phyloP scores from a whole-genome alignment of 2,888 invertebrate genomes.

The Drosophila tripunctata region DNA sequence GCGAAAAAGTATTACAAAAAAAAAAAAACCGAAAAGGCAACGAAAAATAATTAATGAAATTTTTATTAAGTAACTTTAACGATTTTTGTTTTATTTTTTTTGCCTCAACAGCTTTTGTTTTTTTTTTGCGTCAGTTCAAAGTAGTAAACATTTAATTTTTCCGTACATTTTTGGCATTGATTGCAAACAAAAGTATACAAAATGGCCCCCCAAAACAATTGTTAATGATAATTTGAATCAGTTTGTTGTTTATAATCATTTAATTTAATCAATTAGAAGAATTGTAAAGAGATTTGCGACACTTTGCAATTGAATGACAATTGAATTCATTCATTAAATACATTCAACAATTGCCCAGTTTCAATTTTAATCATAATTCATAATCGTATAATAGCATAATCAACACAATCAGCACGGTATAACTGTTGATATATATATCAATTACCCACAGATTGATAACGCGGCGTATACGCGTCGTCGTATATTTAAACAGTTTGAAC shows the following conservation, averaged over 20 bases:
- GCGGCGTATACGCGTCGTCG: slow-evolving; percentile 40
- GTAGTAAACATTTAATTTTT: slow-evolving; percentile 12
- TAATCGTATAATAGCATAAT: slow-evolving; percentile 61
- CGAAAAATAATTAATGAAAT: background rate
- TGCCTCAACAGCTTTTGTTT: slow-evolving; percentile 4
- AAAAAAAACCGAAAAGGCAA: background rate
- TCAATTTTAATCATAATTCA: slow-evolving; percentile 57
- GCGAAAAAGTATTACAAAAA: slow-evolving; percentile 7
- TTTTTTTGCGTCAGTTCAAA: slow-evolving; percentile 22
- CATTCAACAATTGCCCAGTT: slow-evolving; percentile 18
- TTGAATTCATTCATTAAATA: slow-evolving; percentile 34
- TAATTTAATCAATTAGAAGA: slow-evolving; percentile 20
- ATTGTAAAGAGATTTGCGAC: slow-evolving; percentile 38
- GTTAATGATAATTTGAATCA: slow-evolving; percentile 46
- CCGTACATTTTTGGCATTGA: slow-evolving; percentile 23
- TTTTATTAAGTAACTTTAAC: slow-evolving; percentile 9
- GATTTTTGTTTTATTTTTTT: slow-evolving; percentile 21
- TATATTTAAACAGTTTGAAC: slow-evolving; percentile 11
- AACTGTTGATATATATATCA: slow-evolving; percentile 50
- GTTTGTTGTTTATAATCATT: slow-evolving; percentile 24
- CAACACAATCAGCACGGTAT: slow-evolving; percentile 49
- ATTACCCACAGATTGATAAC: slow-evolving; percentile 56
- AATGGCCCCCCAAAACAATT: slow-evolving; percentile 23
- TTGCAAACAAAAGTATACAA: slow-evolving; percentile 4
- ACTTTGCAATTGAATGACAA: slow-evolving; percentile 40